Evolutionary conservation across 2,888 invertebrate genomes (phyloP), one percentile per base, ranked within the genome.

Genomic region (Acanthoscelides obtectus): DNA sequence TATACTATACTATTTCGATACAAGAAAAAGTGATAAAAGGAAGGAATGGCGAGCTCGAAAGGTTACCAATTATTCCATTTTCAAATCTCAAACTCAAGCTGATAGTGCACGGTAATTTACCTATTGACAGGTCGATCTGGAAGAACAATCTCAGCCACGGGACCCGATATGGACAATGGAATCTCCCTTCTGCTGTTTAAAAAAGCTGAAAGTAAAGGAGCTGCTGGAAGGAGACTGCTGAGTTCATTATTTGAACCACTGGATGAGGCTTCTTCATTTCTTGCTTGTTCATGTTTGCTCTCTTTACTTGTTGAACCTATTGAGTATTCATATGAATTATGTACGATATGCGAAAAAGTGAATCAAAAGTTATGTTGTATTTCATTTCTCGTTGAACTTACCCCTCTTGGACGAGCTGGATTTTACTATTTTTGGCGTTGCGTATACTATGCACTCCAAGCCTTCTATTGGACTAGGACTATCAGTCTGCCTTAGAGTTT

Each of bases 161-260:
- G 45, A 21, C 20, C 69, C 22, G 70, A 22, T 45, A 71, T 67
- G 12, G 67, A 64, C 20, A 66, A 19, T 2, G 66, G 66, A 6
- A 66, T 22, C 66, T 66, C 90, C 27, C 88, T 86, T 69, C 90
- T 86, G 0, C 90, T 88, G 77, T 89, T 90, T 2, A 92, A 84
- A 80, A 92, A 89, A 1, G 91, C 90, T 2, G 92, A 90, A 66
- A 92, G 80, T 67, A 92, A 83, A 12, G 84, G 82, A 12, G 77
- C 75, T 1, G 81, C 89, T 22, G 88, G 89, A 68, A 92, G 85
- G 22, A 92, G 84, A 0, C 91, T 91, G 80, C 91, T 92, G 73
- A 89, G 74, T 87, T 92, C 84, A 86, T 90, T 83, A 86, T 91
- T 89, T 80, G 92, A 86, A 84, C 91, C 84, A 85, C 90, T 88